phyloP scores from a whole-genome alignment of 2,113 vertebrate species.

The Nesoenas mayeri region DNA sequence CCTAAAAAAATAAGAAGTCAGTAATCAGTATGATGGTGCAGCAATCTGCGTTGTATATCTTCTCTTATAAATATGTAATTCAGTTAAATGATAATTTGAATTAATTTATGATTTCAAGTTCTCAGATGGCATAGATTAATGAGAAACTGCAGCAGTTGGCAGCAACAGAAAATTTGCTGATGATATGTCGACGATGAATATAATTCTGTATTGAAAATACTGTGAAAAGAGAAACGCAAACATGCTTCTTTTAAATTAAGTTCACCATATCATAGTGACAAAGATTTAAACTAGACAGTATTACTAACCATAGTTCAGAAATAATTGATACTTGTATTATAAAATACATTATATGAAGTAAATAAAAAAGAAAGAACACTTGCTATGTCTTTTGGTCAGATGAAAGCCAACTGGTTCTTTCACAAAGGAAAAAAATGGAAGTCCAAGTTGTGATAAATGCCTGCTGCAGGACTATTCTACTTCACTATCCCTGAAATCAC shows the following conservation, averaged over 20 bases:
- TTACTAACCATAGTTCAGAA: not conserved
- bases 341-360: not conserved
- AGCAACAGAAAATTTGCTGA: not conserved
- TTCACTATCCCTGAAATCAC: not conserved
- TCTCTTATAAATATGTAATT: not conserved
- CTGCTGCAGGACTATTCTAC: not conserved
- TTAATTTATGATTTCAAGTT: not conserved
- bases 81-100: not conserved
- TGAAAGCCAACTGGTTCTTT: not conserved
- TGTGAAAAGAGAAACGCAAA: not conserved
- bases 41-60: not conserved
- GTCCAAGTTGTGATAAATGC: not conserved
- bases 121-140: not conserved
- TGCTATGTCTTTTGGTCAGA: not conserved
- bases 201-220: not conserved
- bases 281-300: not conserved
- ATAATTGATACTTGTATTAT: not conserved
- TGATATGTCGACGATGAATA: not conserved
- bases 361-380: not conserved
- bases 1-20: not conserved
- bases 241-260: not conserved
- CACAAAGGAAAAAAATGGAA: not conserved
- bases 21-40: not conserved
- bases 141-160: not conserved
- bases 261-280: not conserved